These are phyloP conservation scores for Thalassophryne amazonica DNA, from an alignment of 2,797 vertebrate genomes.

Conservation along the genomic window DNA sequence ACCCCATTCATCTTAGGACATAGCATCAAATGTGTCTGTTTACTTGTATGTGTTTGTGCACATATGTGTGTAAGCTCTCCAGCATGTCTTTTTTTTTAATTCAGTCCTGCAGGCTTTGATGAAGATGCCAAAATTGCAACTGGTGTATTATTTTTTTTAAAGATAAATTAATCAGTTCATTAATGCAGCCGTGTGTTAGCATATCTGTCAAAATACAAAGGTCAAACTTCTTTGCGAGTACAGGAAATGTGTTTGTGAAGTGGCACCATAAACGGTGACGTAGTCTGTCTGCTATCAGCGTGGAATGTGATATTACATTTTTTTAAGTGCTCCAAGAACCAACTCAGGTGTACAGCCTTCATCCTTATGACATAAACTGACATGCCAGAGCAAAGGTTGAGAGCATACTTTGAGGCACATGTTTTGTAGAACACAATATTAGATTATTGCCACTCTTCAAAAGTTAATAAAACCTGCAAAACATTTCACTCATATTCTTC, in stretches of 20 bases:
- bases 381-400: neutral
- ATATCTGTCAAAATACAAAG: neutral
- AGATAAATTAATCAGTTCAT: too few species aligned
- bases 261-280: neutral
- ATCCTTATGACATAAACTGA: neutral
- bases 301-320: neutral
- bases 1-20: constrained; percentile 77
- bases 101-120: neutral
- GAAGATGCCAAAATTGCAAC: neutral
- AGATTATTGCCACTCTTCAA: neutral
- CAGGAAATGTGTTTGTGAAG: neutral
- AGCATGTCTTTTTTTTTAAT: neutral
- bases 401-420: neutral
- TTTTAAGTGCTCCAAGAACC: neutral
- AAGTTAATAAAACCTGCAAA: neutral
- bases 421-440: neutral
- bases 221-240: neutral
- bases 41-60: constrained; percentile 42
- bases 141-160: neutral
- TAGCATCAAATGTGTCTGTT: constrained; percentile 74
- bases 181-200: neutral
- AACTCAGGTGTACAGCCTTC: neutral
- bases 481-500: neutral
- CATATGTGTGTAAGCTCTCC: constrained; percentile 38
- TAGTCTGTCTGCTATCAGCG: neutral